Evolutionary conservation across 1,140 invertebrate genomes (phyloP), one percentile per base, ranked within the genome.

Genomic region (Drosophila ficusphila): DNA sequence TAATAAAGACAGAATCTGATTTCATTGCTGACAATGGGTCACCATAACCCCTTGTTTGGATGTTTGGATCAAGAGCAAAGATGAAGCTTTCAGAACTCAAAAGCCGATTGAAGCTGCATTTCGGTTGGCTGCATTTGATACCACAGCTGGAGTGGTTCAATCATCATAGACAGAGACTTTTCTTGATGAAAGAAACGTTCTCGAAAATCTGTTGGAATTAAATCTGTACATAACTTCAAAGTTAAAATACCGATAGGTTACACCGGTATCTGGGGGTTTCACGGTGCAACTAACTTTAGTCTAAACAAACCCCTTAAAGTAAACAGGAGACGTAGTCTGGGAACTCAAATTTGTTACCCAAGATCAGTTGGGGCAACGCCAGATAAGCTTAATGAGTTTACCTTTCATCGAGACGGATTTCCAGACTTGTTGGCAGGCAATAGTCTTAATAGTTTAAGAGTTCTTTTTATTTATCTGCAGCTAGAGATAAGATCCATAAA

Each of bases 331-430:
- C 12, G 21, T 25, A 27, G 29, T 58, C 21, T 25, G 16, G 11
- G 5, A 29, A 16, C 29, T 23, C 4, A 5, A 2, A 38, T 38
- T 61, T 12, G 23, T 60, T 64, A 38, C 7, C 23, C 60, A 38
- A 61, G 54, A 39, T 47, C 25, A 23, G 21, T 19, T 34, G 2
- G 12, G 38, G 53, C n/a, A 44, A 44, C 21, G 9, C 5, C 29
- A 29, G 34, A 48, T 64, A 67, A 41, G 25, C 14, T 25, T 25
- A 42, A 62, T 62, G 11, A 64, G 19, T 23, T 44, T 64, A 9
- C 39, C 21, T 44, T 58, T 27, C 12, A 31, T 64, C 12, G 8
- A 31, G 33, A 64, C 58, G 1, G 18, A 12, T 65, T 38, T 11
- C 18, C 23, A 48, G 12, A 39, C 39, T 1, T 11, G 2, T 14